Base-by-base conservation (phyloP, 2,797 vertebrate species). In the Rhinogobio ventralis region DNA sequence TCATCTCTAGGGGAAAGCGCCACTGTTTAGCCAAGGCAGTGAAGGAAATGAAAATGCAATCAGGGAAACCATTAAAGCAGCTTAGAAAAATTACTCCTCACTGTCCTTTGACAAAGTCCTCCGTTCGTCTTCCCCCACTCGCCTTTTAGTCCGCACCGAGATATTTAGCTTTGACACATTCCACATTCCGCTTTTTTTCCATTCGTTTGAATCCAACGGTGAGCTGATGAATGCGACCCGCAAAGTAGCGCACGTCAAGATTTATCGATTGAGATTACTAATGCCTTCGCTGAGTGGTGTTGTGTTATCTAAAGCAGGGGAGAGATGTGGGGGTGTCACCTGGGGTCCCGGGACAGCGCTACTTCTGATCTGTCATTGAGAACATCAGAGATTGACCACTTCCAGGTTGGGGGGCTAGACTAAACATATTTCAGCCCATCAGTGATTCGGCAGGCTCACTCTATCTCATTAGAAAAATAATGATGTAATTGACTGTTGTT, bases 391-490 rank as follows among this genome's bases (percentile, higher is more conserved):
- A 94, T 91, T 88, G 90, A 94, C 87, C 89, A 91, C 90, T 92
- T 93, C 92, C 91, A 93, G 85, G 88, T 90, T 14, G 19, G 89
- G 87, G 66, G 53, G 81, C 51, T 86, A 95, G 93, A 95, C 93
- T 94, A 95, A 96, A 95, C 95, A 95, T 75, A 88, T 90, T 92
- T 91, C 85, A 90, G 88, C 79, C 49, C 85, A 81, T 90, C 85
- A 74, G 87, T 90, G 90, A 91, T 91, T 89, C 85, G 89, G 64
- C 85, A 89, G 85, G 90, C 84, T 86, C 89, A 81, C 91, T 91
- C 91, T 93, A 93, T 95, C 94, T 94, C 92, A 91, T 94, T 94
- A 94, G 90, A 93, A 94, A 93, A 95, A 95, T 94, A 94, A 94
- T 92, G 91, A 91, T 93, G 92, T 92, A 89, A 91, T 91, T 92